Evolutionary conservation across 2,888 invertebrate genomes (phyloP), one percentile per base, ranked within the genome.

Genomic region (Hartigia nigra): DNA sequence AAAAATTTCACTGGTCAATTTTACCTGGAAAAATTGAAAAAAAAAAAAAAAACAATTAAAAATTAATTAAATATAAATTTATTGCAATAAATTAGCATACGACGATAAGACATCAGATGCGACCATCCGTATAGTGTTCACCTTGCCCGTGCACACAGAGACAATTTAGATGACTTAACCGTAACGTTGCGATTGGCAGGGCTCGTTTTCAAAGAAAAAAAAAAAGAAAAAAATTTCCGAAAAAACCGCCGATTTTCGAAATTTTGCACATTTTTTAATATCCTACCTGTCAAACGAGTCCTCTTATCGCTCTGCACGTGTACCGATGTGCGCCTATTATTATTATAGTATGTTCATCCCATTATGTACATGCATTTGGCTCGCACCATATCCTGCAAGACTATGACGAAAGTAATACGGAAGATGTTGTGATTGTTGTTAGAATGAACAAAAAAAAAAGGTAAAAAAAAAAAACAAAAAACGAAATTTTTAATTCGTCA

Each of bases 381-480:
- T 87, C 84, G 87, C 87, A 88, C 86, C 81, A 84, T 84, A 84
- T 85, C 84, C 84, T 85, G 85, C 87, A 87, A 87, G 83, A 86
- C 81, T 79, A 81, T 86, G 80, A 77, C 81, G 4, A 35, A 84
- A 84, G 85, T 88, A 87, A 84, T 79, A 85, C 85, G 86, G 86
- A 85, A 84, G 1, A 39, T 4, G 4, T 12, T 23, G 5, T 55
- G 2, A 23, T 55, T 9, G 23, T 55, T 55, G 34, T 34, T 34
- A 34, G 34, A 34, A 34, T 34, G 34, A 34, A 23, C 0, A 55
- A 23, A 0, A 23, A 55, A 55, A 23, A 23, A n/a, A n/a, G n/a
- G n/a, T n/a, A 23, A 55, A 55, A 23, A 23, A 55, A 23, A 0
- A 23, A 55, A 55, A 23, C 9, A n/a, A n/a, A n/a, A n/a, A n/a